Base-by-base conservation (phyloP, 2,888 invertebrate genomes). In the Bruchidius siliquastri region DNA sequence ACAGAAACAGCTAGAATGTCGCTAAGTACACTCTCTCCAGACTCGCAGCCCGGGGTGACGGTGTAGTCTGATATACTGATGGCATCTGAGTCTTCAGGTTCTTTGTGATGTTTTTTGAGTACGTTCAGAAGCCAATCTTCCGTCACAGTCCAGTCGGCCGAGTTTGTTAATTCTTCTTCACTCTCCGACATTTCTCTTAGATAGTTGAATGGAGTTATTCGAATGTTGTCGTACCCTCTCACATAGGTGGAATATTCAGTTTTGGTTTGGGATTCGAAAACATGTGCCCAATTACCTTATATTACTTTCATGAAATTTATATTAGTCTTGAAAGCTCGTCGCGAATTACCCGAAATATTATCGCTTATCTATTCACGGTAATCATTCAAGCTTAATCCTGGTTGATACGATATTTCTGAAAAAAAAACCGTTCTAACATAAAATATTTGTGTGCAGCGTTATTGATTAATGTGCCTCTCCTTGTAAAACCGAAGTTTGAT, bases 1-100 rank as follows among this genome's bases (percentile, higher is more conserved):
- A 93, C 90, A 69, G 89, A 90, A n/a, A 93, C 93, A n/a, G 93
- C 92, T 72, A 93, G 88, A 68, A 94, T 93, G 83, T 93, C 91
- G 85, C 93, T 93, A n/a, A 94, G 88, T 22, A 92, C 92, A 75
- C 92, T 92, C 76, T 93, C 92, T 3, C 92, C 91, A 70, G 91
- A 90, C 21, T 90, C 90, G 78, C 92, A 90, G 68, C 90, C 90
- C 10, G 89, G 89, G 69, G 87, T 85, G 32, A 90, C 88, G n/a
- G 87, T 85, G 81, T 89, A 90, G 79, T 90, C 88, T 75, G 85
- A 79, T 73, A 89, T 87, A 71, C 82, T 82, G 30, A 88, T 87
- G 76, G 82, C 81, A 20, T 80, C 69, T 0, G 82, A 80, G 74
- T 84, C 83, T 6, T 78, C 75, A 20, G 84, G 74, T 68, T 86